Percentiles rank a stretch among this genome's conserved stretches.
phyloP scores from a whole-genome alignment of 2,888 invertebrate species.

The Pelosia muscerda region DNA sequence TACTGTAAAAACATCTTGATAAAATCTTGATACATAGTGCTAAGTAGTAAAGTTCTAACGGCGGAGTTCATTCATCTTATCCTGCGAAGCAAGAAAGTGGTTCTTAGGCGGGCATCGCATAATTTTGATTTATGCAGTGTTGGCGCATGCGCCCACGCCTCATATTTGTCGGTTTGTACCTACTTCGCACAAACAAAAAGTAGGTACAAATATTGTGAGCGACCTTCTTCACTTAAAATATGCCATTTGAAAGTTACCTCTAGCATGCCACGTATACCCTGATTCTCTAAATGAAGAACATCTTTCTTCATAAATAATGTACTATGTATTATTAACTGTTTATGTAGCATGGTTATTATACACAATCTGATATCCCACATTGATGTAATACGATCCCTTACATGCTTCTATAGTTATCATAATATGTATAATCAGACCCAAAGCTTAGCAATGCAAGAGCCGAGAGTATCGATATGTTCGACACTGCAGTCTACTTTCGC shows the following conservation, averaged over 20 bases:
- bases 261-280: not conserved
- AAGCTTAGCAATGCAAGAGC: slow-evolving; percentile 51
- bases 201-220: slow-evolving; percentile 38
- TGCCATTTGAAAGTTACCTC: not conserved
- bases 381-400: slow-evolving; percentile 46
- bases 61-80: slow-evolving; percentile 51
- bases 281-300: not conserved
- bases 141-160: slow-evolving; percentile 66
- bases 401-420: slow-evolving; percentile 57
- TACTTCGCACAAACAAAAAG: slow-evolving; percentile 40
- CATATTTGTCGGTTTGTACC: slow-evolving; percentile 54
- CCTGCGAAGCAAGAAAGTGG: slow-evolving; percentile 49
- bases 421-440: slow-evolving; percentile 64
- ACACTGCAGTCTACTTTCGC: slow-evolving; percentile 56
- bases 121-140: slow-evolving; percentile 76
- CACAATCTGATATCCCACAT: slow-evolving; percentile 47
- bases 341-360: slow-evolving; percentile 41
- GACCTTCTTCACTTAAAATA: slow-evolving; percentile 21
- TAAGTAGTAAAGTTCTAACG: slow-evolving; percentile 37
- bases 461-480: slow-evolving; percentile 43
- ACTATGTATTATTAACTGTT: slow-evolving; percentile 37
- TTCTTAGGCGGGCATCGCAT: slow-evolving; percentile 55
- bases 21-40: slow-evolving; percentile 1
- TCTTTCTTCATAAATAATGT: not conserved
- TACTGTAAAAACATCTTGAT: not conserved